Evolutionary conservation across 2,888 invertebrate species (phyloP).

Genomic region (Pristionchus entomophagus): DNA sequence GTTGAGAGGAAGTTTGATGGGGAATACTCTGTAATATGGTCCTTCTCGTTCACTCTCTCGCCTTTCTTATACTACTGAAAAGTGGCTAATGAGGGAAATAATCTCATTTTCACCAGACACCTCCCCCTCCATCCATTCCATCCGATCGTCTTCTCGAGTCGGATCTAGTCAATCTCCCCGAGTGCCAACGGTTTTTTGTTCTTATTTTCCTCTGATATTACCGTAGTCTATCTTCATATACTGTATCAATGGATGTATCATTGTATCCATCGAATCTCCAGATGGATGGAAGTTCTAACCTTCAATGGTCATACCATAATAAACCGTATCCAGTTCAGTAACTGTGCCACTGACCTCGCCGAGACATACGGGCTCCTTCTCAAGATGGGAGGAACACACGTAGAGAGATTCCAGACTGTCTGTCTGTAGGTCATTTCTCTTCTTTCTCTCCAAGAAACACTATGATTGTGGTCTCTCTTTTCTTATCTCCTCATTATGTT

Average conservation of each 20-base stretch:
- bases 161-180: constrained; percentile 7
- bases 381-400: constrained; percentile 42
- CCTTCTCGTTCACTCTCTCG: too few species aligned
- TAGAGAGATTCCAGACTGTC: constrained; percentile 41
- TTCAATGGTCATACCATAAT: neutral
- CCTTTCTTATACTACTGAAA: too few species aligned
- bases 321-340: neutral
- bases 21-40: too few species aligned
- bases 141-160: constrained; percentile 10
- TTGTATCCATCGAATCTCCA: neutral
- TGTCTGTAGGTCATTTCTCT: constrained; percentile 20
- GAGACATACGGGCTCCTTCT: constrained; percentile 32
- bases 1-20: too few species aligned
- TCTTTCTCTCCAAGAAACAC: too few species aligned
- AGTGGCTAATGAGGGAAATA: too few species aligned
- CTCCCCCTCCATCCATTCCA: neutral
- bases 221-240: neutral
- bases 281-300: neutral
- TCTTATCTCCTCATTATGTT: neutral
- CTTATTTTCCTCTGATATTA: neutral
- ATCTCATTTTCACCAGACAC: neutral
- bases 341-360: constrained; percentile 7
- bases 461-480: too few species aligned
- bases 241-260: neutral
- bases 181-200: constrained; percentile 27